A percentile compares a stretch with the other conserved stretches of the same genome.
Evolutionary conservation across 2,113 vertebrate species (phyloP).

Genomic region (Pycnonotus jocosus): DNA sequence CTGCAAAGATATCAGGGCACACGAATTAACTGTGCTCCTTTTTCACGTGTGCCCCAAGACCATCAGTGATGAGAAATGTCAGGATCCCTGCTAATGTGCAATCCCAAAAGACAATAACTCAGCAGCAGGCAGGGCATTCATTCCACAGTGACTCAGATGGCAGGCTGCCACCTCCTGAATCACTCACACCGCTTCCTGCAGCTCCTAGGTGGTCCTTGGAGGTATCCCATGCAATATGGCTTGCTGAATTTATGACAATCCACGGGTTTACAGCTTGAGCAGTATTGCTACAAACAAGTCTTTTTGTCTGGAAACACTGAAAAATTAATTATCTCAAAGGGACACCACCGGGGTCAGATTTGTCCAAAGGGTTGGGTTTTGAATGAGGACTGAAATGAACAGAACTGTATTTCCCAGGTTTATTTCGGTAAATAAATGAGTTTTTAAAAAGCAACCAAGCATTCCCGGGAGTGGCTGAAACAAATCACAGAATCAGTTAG

Average conservation of each 20-base stretch:
- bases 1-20: background rate
- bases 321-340: background rate
- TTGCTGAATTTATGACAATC: background rate
- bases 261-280: background rate
- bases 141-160: background rate
- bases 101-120: accelerated
- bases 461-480: background rate
- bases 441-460: background rate
- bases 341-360: background rate
- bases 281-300: background rate
- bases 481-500: background rate
- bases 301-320: background rate
- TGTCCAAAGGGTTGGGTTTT: background rate
- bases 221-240: background rate
- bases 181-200: slow-evolving; percentile 3
- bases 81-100: background rate
- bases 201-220: background rate
- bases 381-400: background rate
- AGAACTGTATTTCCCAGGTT: background rate
- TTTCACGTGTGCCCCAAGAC: background rate
- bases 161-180: slow-evolving; percentile 16
- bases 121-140: background rate
- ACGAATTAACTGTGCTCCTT: background rate
- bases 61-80: background rate
- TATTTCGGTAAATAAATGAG: background rate